phyloP scores from a whole-genome alignment of 37 sponge, comb jelly and placozoan genomes.

The Geodia barretti region DNA sequence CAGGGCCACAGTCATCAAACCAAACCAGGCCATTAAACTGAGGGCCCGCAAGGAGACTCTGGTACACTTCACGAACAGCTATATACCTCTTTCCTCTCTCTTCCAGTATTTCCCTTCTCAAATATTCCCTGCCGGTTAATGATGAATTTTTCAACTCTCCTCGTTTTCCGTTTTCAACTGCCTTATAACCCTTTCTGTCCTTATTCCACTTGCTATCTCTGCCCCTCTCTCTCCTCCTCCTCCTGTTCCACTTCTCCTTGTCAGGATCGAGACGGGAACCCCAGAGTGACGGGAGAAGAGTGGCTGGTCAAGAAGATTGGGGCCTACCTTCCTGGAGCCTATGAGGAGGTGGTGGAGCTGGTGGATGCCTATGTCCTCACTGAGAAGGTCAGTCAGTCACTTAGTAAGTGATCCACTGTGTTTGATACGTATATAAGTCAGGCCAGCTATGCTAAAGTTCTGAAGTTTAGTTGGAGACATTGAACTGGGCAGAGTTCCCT shows the following conservation, averaged over 20 bases:
- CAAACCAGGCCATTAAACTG: slow-evolving; percentile 98
- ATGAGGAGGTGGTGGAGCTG: slow-evolving; percentile 96
- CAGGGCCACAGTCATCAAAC: slow-evolving; percentile 93
- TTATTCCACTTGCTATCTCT: not conserved
- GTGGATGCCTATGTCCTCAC: slow-evolving; percentile 98
- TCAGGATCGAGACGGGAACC: slow-evolving; percentile 88
- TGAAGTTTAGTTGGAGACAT: too few species aligned
- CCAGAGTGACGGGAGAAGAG: slow-evolving; percentile 98
- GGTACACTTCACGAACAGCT: slow-evolving; percentile 59
- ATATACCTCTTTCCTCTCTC: not conserved
- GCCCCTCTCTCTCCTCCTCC: not conserved
- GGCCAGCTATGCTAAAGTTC: too few species aligned
- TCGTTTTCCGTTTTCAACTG: not conserved
- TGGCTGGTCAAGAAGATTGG: slow-evolving; percentile 98
- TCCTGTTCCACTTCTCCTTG: not conserved
- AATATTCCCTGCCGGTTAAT: not conserved
- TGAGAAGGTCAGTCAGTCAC: slow-evolving; percentile 93
- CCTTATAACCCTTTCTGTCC: not conserved
- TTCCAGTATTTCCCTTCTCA: not conserved
- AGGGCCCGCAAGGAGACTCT: slow-evolving; percentile 94
- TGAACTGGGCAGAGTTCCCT: too few species aligned
- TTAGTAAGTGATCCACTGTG: too few species aligned
- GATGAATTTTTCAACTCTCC: not conserved
- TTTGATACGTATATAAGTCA: not conserved
- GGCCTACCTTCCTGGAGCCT: slow-evolving; percentile 99